Percentiles rank a stretch among this genome's conserved stretches.
These are phyloP conservation scores for Drosophila carrolli DNA, from an alignment of 1,140 invertebrate genomes.

Conservation along the genomic window DNA sequence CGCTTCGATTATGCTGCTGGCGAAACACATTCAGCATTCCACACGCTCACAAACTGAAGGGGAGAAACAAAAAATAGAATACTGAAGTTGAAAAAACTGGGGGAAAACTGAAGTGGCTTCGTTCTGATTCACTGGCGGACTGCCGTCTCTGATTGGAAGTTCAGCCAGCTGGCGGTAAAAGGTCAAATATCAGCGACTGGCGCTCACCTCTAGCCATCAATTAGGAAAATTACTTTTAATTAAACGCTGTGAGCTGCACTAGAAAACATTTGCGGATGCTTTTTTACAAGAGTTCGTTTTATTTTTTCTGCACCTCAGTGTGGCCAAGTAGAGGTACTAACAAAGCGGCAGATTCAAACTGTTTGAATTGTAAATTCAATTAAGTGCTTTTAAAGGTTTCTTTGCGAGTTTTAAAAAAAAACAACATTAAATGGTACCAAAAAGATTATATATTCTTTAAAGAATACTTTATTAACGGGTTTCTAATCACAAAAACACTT, in stretches of 20 bases:
- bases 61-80: slow-evolving; percentile 33
- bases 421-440: too few species aligned
- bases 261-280: slow-evolving; percentile 24
- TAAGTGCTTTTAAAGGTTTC: neutral
- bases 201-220: slow-evolving; percentile 48
- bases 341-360: slow-evolving; percentile 9
- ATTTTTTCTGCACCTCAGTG: slow-evolving; percentile 14
- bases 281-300: slow-evolving; percentile 31
- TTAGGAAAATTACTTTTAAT: slow-evolving; percentile 76
- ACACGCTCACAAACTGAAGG: slow-evolving; percentile 28
- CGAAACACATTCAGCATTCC: slow-evolving; percentile 84
- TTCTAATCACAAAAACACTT: neutral
- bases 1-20: slow-evolving; percentile 83
- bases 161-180: slow-evolving; percentile 5
- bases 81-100: slow-evolving; percentile 7
- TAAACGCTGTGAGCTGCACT: slow-evolving; percentile 52
- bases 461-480: neutral
- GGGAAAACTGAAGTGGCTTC: slow-evolving; percentile 18
- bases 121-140: slow-evolving; percentile 45
- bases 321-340: neutral
- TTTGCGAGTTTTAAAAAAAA: too few species aligned
- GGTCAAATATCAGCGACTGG: slow-evolving; percentile 6
- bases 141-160: slow-evolving; percentile 27
- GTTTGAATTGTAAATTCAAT: too few species aligned
- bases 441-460: too few species aligned